Base-by-base conservation (phyloP, 2,113 vertebrate species). In the Cromileptes altivelis region DNA sequence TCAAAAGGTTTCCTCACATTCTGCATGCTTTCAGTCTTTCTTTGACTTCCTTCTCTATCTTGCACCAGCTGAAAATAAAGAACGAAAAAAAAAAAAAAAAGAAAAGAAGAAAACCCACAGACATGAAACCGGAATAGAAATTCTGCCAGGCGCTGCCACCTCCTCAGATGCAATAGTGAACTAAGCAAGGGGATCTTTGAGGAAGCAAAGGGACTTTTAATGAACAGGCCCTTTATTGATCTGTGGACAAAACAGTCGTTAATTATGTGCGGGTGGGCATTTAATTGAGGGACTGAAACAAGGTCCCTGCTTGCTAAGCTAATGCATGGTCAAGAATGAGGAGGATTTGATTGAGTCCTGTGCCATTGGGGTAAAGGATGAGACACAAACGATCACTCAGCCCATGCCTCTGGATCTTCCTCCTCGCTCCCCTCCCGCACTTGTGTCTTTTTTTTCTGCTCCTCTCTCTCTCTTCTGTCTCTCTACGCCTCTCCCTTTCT, bases 171-270 rank as follows among this genome's bases (percentile, higher is more conserved):
- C 81, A 75, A 70, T 69, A 76, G 85, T 80, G 87, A 89, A 84
- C 88, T 91, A 67, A 90, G 93, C 69, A 75, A 87, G 75, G 67
- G 90, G 85, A 92, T 91, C 85, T 85, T 89, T 81, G 86, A 77
- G 84, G 84, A 88, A 89, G 88, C 90, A 85, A 92, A 92, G 91
- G 91, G 93, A 94, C 89, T 92, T 95, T 94, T 94, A 95, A 94
- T 95, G 95, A 95, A 95, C 92, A 90, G 85, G 70, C 85, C 84
- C 73, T 88, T 90, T 94, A 95, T 95, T 93, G 95, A 96, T 96
- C 94, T 90, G 92, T 93, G 89, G 93, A 95, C 94, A 94, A 95
- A 95, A 95, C 93, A 94, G 91, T 92, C 82, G 87, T 95, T 96
- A 95, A 96, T 95, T 95, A 95, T 94, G 91, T 93, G 89, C 75